These are phyloP conservation scores for Antigone vipio DNA, from an alignment of 2,113 vertebrate genomes.

Conservation along the genomic window DNA sequence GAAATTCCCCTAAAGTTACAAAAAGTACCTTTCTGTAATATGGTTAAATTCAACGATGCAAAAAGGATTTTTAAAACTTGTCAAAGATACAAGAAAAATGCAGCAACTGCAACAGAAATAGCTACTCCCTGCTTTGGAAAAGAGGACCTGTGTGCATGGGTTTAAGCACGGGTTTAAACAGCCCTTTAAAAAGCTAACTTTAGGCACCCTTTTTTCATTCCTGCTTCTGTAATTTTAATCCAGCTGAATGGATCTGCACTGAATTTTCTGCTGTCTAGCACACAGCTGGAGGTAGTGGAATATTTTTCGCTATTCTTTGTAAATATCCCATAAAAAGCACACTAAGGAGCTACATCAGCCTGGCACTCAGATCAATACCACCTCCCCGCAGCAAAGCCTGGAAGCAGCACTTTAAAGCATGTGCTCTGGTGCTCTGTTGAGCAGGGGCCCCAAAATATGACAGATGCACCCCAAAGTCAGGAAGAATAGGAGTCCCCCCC, in stretches of 20 bases:
- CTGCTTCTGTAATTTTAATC: background rate
- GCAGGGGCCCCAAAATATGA: background rate
- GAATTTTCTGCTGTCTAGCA: background rate
- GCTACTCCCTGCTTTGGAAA: background rate
- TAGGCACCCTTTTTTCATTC: background rate
- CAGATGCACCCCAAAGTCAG: background rate
- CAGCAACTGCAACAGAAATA: background rate
- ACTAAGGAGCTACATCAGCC: background rate
- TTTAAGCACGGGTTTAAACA: background rate
- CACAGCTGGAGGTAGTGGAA: background rate
- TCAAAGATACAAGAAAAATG: background rate
- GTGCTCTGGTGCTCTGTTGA: background rate
- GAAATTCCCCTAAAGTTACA: background rate
- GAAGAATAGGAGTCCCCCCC: background rate
- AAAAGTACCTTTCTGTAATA: background rate
- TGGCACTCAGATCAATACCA: background rate
- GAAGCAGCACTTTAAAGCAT: background rate
- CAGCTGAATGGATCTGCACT: background rate
- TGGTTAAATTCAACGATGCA: background rate
- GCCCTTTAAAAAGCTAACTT: background rate
- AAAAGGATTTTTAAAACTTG: background rate
- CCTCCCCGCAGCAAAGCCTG: background rate
- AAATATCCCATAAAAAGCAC: background rate
- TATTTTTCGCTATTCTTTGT: background rate
- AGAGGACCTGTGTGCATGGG: fast-evolving